Conservation (phyloP, 2,888 invertebrate genomes). For the Melanostoma mellinum region DNA sequence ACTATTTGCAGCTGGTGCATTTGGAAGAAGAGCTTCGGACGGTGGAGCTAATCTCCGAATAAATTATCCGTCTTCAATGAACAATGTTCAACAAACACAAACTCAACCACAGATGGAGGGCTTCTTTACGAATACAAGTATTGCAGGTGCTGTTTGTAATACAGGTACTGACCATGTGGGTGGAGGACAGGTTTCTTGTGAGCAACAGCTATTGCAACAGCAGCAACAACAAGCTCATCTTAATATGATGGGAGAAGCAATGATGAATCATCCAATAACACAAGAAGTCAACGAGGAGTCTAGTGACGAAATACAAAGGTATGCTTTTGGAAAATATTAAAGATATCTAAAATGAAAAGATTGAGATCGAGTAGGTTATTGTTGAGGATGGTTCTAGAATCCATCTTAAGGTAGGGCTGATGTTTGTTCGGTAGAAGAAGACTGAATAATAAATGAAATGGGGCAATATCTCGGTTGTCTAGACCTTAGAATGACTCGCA, state of each 20-base stretch:
- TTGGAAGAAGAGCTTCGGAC: conserved; percentile 96
- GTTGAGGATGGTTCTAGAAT: too few species aligned
- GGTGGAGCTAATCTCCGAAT: conserved; percentile 96
- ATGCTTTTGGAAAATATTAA: neutral
- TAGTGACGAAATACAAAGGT: conserved; percentile 82
- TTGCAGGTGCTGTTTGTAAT: conserved; percentile 65
- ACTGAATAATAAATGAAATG: too few species aligned
- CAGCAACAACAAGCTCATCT: conserved; percentile 68
- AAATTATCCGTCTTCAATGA: conserved; percentile 84
- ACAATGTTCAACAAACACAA: conserved; percentile 79
- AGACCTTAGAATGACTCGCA: too few species aligned
- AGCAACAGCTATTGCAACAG: conserved; percentile 75
- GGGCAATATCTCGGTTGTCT: too few species aligned
- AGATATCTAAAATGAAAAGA: too few species aligned
- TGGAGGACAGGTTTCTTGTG: conserved; percentile 40
- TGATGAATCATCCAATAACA: conserved; percentile 57
- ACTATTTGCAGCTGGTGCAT: conserved; percentile 85
- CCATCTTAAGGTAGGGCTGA: too few species aligned
- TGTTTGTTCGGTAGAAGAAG: too few species aligned
- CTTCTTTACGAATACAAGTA: conserved; percentile 74
- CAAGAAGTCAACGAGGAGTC: conserved; percentile 78
- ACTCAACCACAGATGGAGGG: conserved; percentile 76
- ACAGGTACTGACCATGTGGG: conserved; percentile 72
- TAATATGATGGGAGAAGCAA: conserved; percentile 54
- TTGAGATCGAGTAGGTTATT: too few species aligned